Evolutionary conservation across 2,888 invertebrate genomes (phyloP).

Genomic region (Thecocarcelia acutangulata): DNA sequence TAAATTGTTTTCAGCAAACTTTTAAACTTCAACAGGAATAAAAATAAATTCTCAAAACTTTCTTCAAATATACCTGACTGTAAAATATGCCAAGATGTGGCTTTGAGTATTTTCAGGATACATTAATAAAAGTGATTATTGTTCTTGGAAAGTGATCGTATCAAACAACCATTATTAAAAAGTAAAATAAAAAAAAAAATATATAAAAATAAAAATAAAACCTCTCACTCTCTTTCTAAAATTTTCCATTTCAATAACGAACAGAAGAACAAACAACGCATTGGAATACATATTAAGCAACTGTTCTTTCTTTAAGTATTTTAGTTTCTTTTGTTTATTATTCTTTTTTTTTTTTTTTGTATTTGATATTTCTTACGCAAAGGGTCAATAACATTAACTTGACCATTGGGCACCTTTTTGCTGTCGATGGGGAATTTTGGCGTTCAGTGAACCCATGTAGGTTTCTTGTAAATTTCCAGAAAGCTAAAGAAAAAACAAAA

Average conservation of each 20-base stretch:
- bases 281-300: constrained; percentile 65
- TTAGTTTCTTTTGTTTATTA: constrained; percentile 48
- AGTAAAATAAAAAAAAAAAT: constrained; percentile 20
- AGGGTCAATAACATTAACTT: constrained; percentile 71
- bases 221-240: constrained; percentile 62
- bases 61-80: constrained; percentile 12
- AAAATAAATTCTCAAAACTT: neutral
- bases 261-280: constrained; percentile 27
- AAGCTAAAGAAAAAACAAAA: constrained; percentile 15
- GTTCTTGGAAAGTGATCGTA: constrained; percentile 60
- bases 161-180: constrained; percentile 32
- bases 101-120: constrained; percentile 34
- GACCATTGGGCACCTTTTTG: constrained; percentile 64
- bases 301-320: constrained; percentile 57
- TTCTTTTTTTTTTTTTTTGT: constrained; percentile 41
- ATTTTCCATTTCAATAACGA: constrained; percentile 66
- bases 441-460: constrained; percentile 66
- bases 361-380: constrained; percentile 61
- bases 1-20: no score
- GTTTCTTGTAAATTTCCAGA: constrained; percentile 62
- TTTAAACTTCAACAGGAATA: no score
- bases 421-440: constrained; percentile 65
- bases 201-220: constrained; percentile 22
- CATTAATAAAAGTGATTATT: constrained; percentile 51
- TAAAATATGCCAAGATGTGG: neutral